Percentiles rank a stretch among this genome's conserved stretches.
These are phyloP conservation scores for Scortum barcoo DNA, from an alignment of 2,113 vertebrate genomes.

Conservation along the genomic window DNA sequence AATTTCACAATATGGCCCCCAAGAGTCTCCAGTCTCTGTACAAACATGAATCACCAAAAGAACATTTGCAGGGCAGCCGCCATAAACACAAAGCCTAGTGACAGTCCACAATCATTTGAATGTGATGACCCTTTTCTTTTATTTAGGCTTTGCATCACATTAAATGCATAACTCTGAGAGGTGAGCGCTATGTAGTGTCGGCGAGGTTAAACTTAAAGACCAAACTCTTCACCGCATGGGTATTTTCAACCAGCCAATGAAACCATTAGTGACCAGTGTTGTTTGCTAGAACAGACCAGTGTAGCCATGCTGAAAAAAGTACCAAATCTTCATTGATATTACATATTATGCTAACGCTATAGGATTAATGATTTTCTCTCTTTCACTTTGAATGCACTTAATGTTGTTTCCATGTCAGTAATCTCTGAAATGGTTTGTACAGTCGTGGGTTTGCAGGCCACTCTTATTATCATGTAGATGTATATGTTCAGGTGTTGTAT, in stretches of 20 bases:
- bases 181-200: background rate
- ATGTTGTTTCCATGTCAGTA: constrained; percentile 28
- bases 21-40: background rate
- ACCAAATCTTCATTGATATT: constrained; percentile 57
- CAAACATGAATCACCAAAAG: background rate
- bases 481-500: constrained; percentile 3
- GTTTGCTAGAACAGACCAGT: background rate
- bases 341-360: constrained; percentile 11
- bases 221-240: background rate
- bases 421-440: background rate
- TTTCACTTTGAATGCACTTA: constrained; percentile 31
- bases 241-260: constrained; percentile 15
- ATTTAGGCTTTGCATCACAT: background rate
- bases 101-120: background rate
- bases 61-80: background rate
- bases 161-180: background rate
- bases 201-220: background rate
- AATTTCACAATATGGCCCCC: background rate
- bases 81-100: constrained; percentile 3
- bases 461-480: constrained; percentile 33
- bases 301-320: constrained; percentile 29
- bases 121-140: background rate
- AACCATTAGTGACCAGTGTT: constrained; percentile 3
- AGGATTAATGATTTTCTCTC: constrained; percentile 1
- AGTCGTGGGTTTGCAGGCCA: constrained; percentile 11